Evolutionary conservation across 2,113 vertebrate species (phyloP), one percentile per base, ranked within the genome.

Genomic region (Eurystomus gularis): DNA sequence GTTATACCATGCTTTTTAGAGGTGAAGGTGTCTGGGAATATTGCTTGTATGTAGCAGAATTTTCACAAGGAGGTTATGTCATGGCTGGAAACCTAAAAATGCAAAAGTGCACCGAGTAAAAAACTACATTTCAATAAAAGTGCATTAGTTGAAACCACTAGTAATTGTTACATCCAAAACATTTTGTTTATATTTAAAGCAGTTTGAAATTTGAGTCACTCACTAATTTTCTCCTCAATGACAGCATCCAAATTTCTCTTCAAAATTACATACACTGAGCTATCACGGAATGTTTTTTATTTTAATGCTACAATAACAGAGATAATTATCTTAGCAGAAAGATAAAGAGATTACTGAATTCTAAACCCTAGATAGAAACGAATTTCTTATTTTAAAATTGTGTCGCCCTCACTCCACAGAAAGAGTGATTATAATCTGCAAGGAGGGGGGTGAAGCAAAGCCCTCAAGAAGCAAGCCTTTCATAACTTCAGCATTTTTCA

Each of bases 401-500:
- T 91, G 64, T 84, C 93, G 94, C 42, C 44, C 80, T 93, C 12
- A 1, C 60, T 95, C 80, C 48, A 46, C 71, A 64, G 85, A 90
- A 96, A 92, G 66, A 92, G 33, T 85, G 95, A 97, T 96, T 96
- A 94, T 87, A 77, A 96, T 86, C 88, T 64, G 51, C 66, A 81
- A 81, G 61, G 29, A 40, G 20, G 31, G 65, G n/a, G 42, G 40
- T 11, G 26, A 39, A 83, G 48, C 10, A 92, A 94, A 97, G 78
- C 95, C 90, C 94, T 96, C 57, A 79, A 96, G 95, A 96, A 96
- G 92, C 73, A 94, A 95, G 86, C 73, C 96, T 97, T 97, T 97
- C 95, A 97, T 97, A 96, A 96, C 93, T 96, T 96, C 86, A 83
- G 92, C 88, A 93, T 95, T 96, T 96, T 94, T 97, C 85, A 97